Conservation (phyloP, 2,797 vertebrate species). For the Martes flavigula region DNA sequence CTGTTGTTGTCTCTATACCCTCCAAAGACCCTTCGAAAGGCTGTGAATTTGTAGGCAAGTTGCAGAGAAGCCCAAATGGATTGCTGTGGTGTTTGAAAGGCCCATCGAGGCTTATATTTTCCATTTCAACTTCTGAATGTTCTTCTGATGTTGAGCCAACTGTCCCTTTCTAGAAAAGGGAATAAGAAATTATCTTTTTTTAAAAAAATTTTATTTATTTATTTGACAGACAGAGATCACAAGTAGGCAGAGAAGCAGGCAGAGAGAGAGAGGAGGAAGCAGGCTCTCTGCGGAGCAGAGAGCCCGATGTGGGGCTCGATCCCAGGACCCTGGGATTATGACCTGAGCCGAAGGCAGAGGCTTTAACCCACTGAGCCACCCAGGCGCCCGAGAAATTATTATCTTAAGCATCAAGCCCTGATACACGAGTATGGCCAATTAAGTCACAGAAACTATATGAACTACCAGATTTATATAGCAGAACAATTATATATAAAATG, state of each 20-base stretch:
- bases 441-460: constrained; percentile 34
- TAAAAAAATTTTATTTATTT: no score
- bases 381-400: neutral
- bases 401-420: constrained; percentile 20
- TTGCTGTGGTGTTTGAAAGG: neutral
- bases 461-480: neutral
- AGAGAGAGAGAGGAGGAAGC: no score
- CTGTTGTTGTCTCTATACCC: neutral
- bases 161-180: constrained; percentile 25
- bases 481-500: neutral
- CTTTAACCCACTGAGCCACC: no score
- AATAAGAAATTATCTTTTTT: constrained; percentile 1
- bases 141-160: neutral
- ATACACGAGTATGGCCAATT: neutral
- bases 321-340: no score
- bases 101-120: neutral
- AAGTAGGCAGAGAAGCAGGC: no score
- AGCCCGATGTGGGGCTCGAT: no score
- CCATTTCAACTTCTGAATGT: neutral
- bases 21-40: neutral
- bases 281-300: no score
- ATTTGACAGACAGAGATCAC: no score
- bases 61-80: neutral
- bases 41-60: neutral
- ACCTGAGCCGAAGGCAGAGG: no score